A percentile compares a stretch with the other conserved stretches of the same genome.
Conservation (phyloP, 2,113 vertebrate species). For the Nannospalax galili region DNA sequence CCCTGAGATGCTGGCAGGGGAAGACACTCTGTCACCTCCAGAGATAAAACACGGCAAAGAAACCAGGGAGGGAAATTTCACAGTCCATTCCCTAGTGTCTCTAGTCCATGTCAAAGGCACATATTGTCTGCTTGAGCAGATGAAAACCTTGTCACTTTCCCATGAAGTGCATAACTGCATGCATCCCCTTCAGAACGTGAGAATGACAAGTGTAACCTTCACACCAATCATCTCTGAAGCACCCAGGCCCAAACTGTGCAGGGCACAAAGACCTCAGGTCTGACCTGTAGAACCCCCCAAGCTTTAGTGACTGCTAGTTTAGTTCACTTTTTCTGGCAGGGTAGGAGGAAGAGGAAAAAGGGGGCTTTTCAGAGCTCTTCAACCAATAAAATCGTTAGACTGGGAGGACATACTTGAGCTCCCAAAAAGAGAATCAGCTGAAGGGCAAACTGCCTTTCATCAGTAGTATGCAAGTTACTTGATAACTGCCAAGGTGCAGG, state of each 20-base stretch:
- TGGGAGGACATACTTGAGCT: conserved; percentile 67
- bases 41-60: background rate
- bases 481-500: conserved; percentile 68
- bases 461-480: conserved; percentile 49
- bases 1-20: background rate
- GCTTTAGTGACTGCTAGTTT: conserved; percentile 48
- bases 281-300: conserved; percentile 62
- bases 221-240: conserved; percentile 64
- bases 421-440: conserved; percentile 69
- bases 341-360: conserved; percentile 55
- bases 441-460: conserved; percentile 70
- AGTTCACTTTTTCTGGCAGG: conserved; percentile 64
- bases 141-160: conserved; percentile 71
- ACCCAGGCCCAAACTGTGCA: conserved; percentile 32
- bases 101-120: conserved; percentile 51
- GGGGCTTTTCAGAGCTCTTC: conserved; percentile 64
- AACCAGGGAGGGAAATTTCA: background rate
- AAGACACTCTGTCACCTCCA: background rate
- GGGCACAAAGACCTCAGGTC: conserved; percentile 66
- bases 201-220: conserved; percentile 75
- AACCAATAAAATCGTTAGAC: conserved; percentile 68
- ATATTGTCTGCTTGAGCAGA: conserved; percentile 54
- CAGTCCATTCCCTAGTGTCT: conserved; percentile 33
- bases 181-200: conserved; percentile 63
- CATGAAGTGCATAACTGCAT: conserved; percentile 45